phyloP scores from a whole-genome alignment of 2,888 invertebrate species.

The Cheilosia grossa region DNA sequence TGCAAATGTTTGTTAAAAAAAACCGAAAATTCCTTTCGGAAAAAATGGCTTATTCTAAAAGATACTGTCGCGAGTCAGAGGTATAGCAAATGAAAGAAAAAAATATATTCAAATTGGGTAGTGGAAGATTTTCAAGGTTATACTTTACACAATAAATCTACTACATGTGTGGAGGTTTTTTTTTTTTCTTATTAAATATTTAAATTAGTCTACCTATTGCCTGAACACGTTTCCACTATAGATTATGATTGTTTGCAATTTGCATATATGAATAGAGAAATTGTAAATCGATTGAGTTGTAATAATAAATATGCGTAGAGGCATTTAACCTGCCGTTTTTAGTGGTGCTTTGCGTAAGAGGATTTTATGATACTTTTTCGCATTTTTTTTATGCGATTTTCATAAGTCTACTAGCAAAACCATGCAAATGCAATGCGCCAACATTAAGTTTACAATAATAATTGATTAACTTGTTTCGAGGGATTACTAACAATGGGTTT shows the following conservation, averaged over 20 bases:
- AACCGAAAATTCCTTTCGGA: neutral
- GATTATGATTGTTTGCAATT: neutral
- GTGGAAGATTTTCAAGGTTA: conserved; percentile 38
- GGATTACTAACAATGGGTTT: no score
- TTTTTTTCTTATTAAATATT: neutral
- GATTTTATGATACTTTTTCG: neutral
- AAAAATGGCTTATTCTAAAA: conserved; percentile 13
- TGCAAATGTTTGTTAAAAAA: conserved; percentile 7
- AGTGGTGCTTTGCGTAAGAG: neutral
- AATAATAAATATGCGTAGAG: neutral
- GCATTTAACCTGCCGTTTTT: neutral
- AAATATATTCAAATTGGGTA: conserved; percentile 12
- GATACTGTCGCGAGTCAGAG: conserved; percentile 7
- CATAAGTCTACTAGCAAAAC: no score
- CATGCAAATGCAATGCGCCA: no score
- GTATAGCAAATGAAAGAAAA: neutral
- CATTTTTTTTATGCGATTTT: no score
- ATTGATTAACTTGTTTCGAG: no score
- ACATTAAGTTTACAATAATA: no score
- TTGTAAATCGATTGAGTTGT: neutral
- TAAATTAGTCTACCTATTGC: conserved; percentile 1
- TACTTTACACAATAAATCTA: conserved; percentile 20
- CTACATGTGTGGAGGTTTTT: conserved; percentile 3
- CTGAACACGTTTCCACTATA: neutral
- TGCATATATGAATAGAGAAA: neutral